Percentiles rank a stretch among this genome's conserved stretches.
Conservation (phyloP, 2,797 vertebrate genomes). For the Anomalospiza imberbis region DNA sequence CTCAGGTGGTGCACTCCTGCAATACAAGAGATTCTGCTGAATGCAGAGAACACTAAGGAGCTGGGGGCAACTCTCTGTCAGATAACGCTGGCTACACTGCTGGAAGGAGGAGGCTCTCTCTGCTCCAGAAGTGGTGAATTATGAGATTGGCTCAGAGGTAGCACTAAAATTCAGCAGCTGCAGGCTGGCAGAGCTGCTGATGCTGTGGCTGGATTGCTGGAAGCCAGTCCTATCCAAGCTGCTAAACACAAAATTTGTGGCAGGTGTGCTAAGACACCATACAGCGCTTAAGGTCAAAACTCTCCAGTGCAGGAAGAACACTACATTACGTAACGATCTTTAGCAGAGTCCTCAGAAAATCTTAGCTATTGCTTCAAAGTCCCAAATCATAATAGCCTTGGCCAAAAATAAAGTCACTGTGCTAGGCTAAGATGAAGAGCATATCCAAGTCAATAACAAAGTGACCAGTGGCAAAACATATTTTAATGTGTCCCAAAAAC, state of each 20-base stretch:
- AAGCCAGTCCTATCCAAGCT: neutral
- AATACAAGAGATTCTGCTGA: neutral
- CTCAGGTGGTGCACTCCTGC: neutral
- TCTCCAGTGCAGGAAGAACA: neutral
- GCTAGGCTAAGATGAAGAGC: neutral
- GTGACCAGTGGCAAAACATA: neutral
- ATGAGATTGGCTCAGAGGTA: neutral
- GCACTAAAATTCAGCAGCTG: neutral
- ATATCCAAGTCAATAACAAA: neutral
- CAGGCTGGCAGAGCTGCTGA: neutral
- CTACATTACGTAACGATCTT: neutral
- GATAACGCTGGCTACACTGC: neutral
- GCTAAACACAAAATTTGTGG: neutral
- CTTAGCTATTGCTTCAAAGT: neutral
- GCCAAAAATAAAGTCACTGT: neutral
- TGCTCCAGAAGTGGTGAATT: neutral
- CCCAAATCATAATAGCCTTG: neutral
- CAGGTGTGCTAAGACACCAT: neutral
- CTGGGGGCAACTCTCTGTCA: neutral
- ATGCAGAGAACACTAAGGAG: neutral
- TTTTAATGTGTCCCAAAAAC: neutral
- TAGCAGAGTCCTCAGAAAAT: neutral
- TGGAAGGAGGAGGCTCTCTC: neutral
- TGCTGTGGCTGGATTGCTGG: neutral
- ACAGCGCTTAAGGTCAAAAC: neutral